Evolutionary conservation across 2,797 vertebrate genomes (phyloP), one percentile per base, ranked within the genome.

Genomic region (Peromyscus eremicus): DNA sequence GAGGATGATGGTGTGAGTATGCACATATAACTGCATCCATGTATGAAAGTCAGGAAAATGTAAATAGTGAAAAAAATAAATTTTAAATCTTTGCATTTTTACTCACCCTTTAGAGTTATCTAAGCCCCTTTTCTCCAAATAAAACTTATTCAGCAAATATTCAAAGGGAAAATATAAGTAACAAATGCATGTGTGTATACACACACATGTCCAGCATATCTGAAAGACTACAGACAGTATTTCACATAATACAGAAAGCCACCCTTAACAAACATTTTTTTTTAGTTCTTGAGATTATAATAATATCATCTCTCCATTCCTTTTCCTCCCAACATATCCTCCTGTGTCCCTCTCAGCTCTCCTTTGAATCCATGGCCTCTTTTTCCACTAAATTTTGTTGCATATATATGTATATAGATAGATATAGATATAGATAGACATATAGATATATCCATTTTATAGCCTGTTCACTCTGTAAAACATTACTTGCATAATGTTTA

Each of bases 71-170:
- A 77, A 5, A 77, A 43, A 13, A 23, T 37, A 91, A 89, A 85
- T 81, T 23, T 37, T 52, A 12, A 82, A 52, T 29, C 0, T 86
- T 82, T 83, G 11, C 12, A 70, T 91, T 95, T 91, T 83, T 85
- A 92, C 23, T 8, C 62, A 89, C 29, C 37, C 3, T 82, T 92
- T 82, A 75, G 25, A 82, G 9, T 93, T 76, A 37, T 89, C 27
- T 92, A 73, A 91, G 76, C 7, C 64, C 32, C 12, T 75, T 92
- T 27, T 79, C 9, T 86, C 25, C 40, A 89, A 94, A 85, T 93
- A 32, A 81, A 91, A 89, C 83, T 96, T 55, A 55, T 55, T 11
- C 25, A 57, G 77, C 21, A 32, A 43, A 52, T 83, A 96, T 8
- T 70, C 21, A n/a, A 40, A 16, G 37, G 7, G 11, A 40, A 81